Evolutionary conservation across 2,888 invertebrate species (phyloP), one percentile per base, ranked within the genome.

Genomic region (Microdon myrmicae): DNA sequence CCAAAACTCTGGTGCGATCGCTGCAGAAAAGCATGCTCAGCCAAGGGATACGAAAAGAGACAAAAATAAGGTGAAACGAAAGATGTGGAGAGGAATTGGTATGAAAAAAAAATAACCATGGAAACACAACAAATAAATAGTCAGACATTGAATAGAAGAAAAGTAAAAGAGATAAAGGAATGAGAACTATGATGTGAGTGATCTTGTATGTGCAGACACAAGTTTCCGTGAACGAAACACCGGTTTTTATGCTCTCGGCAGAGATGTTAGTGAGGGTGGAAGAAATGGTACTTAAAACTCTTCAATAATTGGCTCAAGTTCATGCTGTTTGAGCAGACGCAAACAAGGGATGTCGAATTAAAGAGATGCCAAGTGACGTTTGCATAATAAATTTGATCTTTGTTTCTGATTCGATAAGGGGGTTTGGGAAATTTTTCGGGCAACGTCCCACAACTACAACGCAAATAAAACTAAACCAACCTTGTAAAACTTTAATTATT

Each of bases 181-280:
- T 51, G 51, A 64, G 47, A 56, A 64, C 61, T 56, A 47, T 64
- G 13, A 6, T 2, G 25, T 6, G 43, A 59, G 39, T 47, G 41
- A 44, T 60, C 37, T 43, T 38, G 32, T 49, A 45, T 45, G 39
- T 53, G 25, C 25, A 39, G 23, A 38, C 20, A 5, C 13, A 47
- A 47, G 16, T 22, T 34, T 7, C 16, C 29, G 29, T 54, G 56
- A 16, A 43, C 43, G 12, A 38, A 26, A 54, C 47, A 59, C 64
- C 58, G 64, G 64, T 64, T 64, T 47, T 29, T 8, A 16, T 25
- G 43, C 26, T 20, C 29, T 28, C 22, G 43, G 37, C 23, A 64
- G 64, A 58, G 64, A 58, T 64, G 64, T 58, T 53, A 64, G 58
- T 53, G 64, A 64, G 64, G 64, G 64, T 64, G 64, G 56, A 47